phyloP scores from a whole-genome alignment of 2,113 vertebrate genomes.

The Rhizomys pruinosus region DNA sequence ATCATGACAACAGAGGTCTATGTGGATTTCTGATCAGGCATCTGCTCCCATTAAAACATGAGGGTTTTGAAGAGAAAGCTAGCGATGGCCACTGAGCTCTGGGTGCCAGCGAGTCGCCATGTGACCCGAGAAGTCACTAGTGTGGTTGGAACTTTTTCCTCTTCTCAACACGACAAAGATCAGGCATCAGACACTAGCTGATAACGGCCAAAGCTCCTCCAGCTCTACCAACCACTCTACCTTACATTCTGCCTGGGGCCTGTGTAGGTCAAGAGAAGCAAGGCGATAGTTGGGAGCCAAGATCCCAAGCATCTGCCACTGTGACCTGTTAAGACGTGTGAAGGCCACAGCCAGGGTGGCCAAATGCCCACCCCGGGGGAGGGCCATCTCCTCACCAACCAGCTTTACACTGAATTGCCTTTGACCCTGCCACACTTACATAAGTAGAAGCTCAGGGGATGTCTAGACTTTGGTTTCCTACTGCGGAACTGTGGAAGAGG shows the following conservation, averaged over 20 bases:
- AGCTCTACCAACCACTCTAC: neutral
- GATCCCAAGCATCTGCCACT: neutral
- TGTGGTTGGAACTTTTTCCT: constrained; percentile 36
- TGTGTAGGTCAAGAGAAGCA: neutral
- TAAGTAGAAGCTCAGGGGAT: neutral
- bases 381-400: too few relatives aligned
- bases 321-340: neutral
- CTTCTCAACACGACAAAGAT: constrained; percentile 25
- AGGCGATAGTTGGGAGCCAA: too few relatives aligned
- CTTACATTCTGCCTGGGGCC: neutral
- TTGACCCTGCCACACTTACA: neutral
- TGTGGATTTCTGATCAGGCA: neutral
- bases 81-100: neutral
- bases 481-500: neutral
- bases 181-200: neutral
- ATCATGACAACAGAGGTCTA: neutral
- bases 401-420: neutral
- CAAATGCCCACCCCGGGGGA: too few relatives aligned
- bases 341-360: neutral
- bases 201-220: neutral
- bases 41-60: neutral
- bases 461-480: neutral
- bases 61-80: neutral
- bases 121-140: constrained; percentile 33
- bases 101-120: constrained; percentile 6